A percentile compares a stretch with the other conserved stretches of the same genome.
These are phyloP conservation scores for Nothobranchius kuhntae DNA, from an alignment of 2,113 vertebrate genomes.

Conservation along the genomic window DNA sequence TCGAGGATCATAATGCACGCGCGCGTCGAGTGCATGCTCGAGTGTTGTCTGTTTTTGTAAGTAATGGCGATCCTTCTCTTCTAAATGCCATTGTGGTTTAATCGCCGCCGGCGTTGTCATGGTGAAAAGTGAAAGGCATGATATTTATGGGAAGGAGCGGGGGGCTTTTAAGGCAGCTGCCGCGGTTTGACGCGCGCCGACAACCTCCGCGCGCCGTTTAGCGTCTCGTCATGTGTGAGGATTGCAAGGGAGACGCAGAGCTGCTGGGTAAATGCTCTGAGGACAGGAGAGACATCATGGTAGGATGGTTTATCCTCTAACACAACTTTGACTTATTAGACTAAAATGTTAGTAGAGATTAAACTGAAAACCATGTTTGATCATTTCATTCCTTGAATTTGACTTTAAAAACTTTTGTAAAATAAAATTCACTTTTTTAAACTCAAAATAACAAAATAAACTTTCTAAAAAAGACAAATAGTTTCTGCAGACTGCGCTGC, in stretches of 20 bases:
- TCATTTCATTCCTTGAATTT: no score
- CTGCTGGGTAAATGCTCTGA: slow-evolving; percentile 69
- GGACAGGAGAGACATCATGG: slow-evolving; percentile 64
- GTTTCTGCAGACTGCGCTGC: neutral
- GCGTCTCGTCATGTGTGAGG: slow-evolving; percentile 80
- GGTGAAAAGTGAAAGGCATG: slow-evolving; percentile 74
- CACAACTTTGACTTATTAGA: no score
- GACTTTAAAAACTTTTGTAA: no score
- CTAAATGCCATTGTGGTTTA: slow-evolving; percentile 72
- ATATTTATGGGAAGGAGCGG: slow-evolving; percentile 73
- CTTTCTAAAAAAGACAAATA: no score
- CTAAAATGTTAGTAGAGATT: no score
- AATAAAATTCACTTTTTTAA: no score
- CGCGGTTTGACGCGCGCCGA: slow-evolving; percentile 24
- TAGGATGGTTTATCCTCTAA: slow-evolving; percentile 40
- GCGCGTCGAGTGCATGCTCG: slow-evolving; percentile 61
- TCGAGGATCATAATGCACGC: slow-evolving; percentile 71
- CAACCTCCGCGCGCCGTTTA: slow-evolving; percentile 24
- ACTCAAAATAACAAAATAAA: no score
- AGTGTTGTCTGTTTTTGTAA: slow-evolving; percentile 73
- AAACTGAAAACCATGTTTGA: no score
- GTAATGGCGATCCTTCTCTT: slow-evolving; percentile 69
- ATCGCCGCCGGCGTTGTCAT: slow-evolving; percentile 75
- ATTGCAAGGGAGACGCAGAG: slow-evolving; percentile 74
- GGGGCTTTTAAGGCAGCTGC: slow-evolving; percentile 69